Evolutionary conservation across 2,797 vertebrate species (phyloP).

Genomic region (Centropyge bicolor): DNA sequence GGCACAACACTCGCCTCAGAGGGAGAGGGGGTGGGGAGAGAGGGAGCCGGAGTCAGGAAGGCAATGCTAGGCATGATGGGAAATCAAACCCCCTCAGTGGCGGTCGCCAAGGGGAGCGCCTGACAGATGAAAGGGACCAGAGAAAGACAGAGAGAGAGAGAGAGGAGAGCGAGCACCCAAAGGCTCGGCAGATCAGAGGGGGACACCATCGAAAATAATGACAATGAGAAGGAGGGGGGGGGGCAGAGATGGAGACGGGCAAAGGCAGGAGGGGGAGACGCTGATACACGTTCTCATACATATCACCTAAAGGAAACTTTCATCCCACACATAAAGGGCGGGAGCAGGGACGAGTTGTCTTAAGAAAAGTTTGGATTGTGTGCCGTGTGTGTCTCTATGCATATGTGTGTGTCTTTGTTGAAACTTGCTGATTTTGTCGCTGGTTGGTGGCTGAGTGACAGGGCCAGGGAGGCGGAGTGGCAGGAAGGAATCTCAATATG

Average conservation of each 20-base stretch:
- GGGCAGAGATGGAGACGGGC: conserved; percentile 38
- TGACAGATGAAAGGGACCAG: conserved; percentile 83
- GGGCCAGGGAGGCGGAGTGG: conserved; percentile 81
- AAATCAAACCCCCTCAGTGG: conserved; percentile 83
- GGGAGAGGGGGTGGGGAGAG: conserved; percentile 61
- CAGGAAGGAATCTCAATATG: conserved; percentile 84
- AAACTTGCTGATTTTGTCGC: conserved; percentile 79
- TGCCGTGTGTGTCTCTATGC: conserved; percentile 66
- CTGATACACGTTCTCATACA: conserved; percentile 70
- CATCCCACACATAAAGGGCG: conserved; percentile 82
- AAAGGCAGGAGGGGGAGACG: conserved; percentile 42
- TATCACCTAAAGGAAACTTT: conserved; percentile 83
- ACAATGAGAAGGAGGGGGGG: conserved; percentile 74
- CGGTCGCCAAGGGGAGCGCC: conserved; percentile 79
- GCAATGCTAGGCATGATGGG: conserved; percentile 83
- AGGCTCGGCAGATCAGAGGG: conserved; percentile 82
- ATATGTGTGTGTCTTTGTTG: conserved; percentile 74
- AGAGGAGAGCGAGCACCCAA: conserved; percentile 77
- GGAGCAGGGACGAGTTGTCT: conserved; percentile 78
- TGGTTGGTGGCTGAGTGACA: conserved; percentile 79
- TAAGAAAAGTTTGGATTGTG: conserved; percentile 83
- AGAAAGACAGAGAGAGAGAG: conserved; percentile 67
- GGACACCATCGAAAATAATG: conserved; percentile 86
- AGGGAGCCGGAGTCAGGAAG: conserved; percentile 64
- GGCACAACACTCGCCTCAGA: conserved; percentile 76